Percentiles rank a stretch among this genome's conserved stretches.
phyloP scores from a whole-genome alignment of 2,113 vertebrate species.

The Saiga tatarica region DNA sequence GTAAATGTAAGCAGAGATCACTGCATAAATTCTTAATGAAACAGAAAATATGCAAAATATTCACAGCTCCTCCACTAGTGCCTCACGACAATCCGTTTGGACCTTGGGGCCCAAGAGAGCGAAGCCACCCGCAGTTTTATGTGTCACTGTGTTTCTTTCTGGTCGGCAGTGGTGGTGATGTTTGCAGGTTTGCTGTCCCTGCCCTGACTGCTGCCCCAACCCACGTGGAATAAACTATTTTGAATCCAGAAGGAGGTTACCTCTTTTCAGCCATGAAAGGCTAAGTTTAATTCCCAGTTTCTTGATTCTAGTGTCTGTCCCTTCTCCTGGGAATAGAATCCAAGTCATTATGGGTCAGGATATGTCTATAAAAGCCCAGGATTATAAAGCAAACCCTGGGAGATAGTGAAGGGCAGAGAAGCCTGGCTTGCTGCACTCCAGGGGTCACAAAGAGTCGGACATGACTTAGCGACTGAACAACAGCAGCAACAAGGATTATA shows the following conservation, averaged over 20 bases:
- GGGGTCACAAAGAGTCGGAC: background rate
- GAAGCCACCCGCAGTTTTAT: background rate
- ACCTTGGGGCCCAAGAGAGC: background rate
- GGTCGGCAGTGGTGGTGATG: background rate
- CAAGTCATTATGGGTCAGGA: background rate
- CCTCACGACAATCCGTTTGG: background rate
- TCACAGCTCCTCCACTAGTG: background rate
- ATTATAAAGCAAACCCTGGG: background rate
- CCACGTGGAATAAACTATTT: background rate
- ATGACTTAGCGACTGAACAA: background rate
- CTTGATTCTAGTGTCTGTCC: background rate
- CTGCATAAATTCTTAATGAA: constrained; percentile 10
- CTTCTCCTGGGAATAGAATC: background rate
- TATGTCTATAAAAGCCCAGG: background rate
- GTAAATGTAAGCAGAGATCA: background rate
- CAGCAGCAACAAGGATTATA: background rate
- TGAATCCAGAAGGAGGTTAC: background rate
- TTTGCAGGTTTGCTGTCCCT: background rate
- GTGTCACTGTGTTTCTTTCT: background rate
- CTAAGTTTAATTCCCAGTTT: background rate
- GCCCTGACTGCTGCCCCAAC: background rate
- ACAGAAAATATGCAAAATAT: background rate
- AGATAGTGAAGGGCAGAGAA: background rate
- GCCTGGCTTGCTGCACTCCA: background rate
- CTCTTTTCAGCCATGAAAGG: background rate